Base-by-base conservation (phyloP, 2,113 vertebrate species). In the Tricholaema leucomelas region DNA sequence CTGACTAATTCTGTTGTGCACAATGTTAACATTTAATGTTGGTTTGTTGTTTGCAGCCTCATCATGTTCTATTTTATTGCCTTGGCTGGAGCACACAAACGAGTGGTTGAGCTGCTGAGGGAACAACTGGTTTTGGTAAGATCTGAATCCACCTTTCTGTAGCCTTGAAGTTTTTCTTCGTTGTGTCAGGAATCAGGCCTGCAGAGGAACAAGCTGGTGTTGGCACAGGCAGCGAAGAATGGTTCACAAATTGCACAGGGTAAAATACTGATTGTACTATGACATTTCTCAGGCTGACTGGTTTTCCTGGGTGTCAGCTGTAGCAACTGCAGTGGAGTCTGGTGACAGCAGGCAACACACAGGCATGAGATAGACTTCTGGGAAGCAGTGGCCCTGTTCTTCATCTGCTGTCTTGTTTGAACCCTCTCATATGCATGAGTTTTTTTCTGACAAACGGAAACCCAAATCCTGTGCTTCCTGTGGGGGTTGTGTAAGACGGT, bases 21-120 rank as follows among this genome's bases (percentile, higher is more conserved):
- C n/a, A 15, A 25, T n/a, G 4, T 25, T n/a, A 17, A 55, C 4
- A 6, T 74, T 9, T 6, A n/a, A 8, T 70, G 50, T 87, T 87
- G 52, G 36, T 76, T 91, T 46, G 82, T 78, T 67, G 9, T 61
- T 95, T 96, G 30, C 97, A 99, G 99, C 96, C 97, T 99, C 40
- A 6, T 98, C 58, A 98, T 99, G 98, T 98, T 99, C 93, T 99
- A 99, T 91, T 96, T 98, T 84, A 98, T 99, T 12, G 99, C 99
- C 12, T 92, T 99, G 56, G 98, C 99, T 16, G 97, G 98, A 95
- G 99, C 99, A 33, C 98, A 99, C 95, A 99, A 98, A 88, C 98
- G 79, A 33, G 98, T 99, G 50, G 98, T 99, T 12, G 85, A 97
- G 30, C 98, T 99, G 78, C 98, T 99, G 25, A 97, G 98, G 87